Evolutionary conservation across 2,888 invertebrate genomes (phyloP).

Genomic region (Epinotia bilunana): DNA sequence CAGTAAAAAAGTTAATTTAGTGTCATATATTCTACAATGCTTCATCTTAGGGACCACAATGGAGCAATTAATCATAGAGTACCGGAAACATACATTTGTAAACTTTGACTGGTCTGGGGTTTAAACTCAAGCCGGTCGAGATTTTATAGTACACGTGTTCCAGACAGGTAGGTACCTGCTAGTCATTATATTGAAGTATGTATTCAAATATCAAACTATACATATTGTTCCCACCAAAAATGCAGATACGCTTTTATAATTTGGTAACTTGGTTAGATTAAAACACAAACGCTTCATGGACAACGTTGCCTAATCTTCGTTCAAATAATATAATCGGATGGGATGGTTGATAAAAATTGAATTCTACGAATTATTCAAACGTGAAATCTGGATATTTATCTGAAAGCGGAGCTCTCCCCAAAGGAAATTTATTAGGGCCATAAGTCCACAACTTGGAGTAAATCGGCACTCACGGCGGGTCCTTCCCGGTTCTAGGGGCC

Average conservation of each 20-base stretch:
- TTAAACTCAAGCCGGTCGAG: neutral
- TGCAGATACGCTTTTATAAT: neutral
- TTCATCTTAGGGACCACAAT: slow-evolving; percentile 14
- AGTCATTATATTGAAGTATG: neutral
- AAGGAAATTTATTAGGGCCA: slow-evolving; percentile 9
- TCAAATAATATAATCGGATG: neutral
- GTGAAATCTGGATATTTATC: slow-evolving; percentile 5
- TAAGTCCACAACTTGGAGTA: slow-evolving; percentile 16
- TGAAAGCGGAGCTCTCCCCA: neutral
- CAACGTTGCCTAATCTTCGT: too few relatives aligned
- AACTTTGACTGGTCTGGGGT: neutral
- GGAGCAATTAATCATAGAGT: slow-evolving; percentile 11
- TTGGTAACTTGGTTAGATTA: neutral
- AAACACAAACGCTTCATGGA: too few relatives aligned
- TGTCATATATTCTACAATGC: slow-evolving; percentile 20
- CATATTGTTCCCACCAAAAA: neutral
- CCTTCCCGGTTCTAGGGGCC: slow-evolving; percentile 10
- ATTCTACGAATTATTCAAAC: neutral
- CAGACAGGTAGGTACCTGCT: neutral
- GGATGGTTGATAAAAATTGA: neutral
- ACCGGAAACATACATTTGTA: neutral
- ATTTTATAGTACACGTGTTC: neutral
- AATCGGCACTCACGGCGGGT: slow-evolving; percentile 8
- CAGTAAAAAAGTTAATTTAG: slow-evolving; percentile 21
- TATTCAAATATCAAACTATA: neutral